phyloP scores from a whole-genome alignment of 2,888 invertebrate species.

The Corbicula japonica region DNA sequence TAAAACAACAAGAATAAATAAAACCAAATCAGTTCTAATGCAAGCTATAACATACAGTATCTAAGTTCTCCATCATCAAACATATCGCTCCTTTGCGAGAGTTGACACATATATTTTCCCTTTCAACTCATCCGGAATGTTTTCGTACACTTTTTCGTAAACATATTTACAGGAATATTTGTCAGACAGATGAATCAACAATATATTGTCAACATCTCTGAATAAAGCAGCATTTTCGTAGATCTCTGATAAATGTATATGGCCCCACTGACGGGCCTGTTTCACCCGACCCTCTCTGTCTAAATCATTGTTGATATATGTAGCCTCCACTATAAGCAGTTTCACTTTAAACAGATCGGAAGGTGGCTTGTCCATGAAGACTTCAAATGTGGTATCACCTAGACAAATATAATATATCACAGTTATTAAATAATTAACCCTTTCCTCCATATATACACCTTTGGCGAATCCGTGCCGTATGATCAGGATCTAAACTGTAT shows the following conservation, averaged over 20 bases:
- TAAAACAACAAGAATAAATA: too few relatives aligned
- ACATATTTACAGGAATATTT: slow-evolving; percentile 78
- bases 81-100: slow-evolving; percentile 53
- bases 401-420: slow-evolving; percentile 35
- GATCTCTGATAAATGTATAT: slow-evolving; percentile 80
- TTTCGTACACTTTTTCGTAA: slow-evolving; percentile 58
- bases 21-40: too few relatives aligned
- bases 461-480: too few relatives aligned
- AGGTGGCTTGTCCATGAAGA: slow-evolving; percentile 73
- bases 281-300: slow-evolving; percentile 66
- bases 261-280: slow-evolving; percentile 79
- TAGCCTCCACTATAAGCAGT: slow-evolving; percentile 82
- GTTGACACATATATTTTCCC: slow-evolving; percentile 74
- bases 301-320: slow-evolving; percentile 77
- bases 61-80: slow-evolving; percentile 39
- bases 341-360: slow-evolving; percentile 80
- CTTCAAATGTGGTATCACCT: slow-evolving; percentile 84
- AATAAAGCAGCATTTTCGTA: slow-evolving; percentile 78
- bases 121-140: slow-evolving; percentile 67
- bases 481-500: too few relatives aligned
- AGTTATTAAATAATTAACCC: background rate
- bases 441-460: too few relatives aligned
- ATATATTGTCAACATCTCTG: slow-evolving; percentile 73
- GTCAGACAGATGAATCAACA: slow-evolving; percentile 83
- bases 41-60: too few relatives aligned